Percentiles rank a stretch among this genome's conserved stretches.
Conservation (phyloP, 2,113 vertebrate genomes). For the Anarrhichthys ocellatus region DNA sequence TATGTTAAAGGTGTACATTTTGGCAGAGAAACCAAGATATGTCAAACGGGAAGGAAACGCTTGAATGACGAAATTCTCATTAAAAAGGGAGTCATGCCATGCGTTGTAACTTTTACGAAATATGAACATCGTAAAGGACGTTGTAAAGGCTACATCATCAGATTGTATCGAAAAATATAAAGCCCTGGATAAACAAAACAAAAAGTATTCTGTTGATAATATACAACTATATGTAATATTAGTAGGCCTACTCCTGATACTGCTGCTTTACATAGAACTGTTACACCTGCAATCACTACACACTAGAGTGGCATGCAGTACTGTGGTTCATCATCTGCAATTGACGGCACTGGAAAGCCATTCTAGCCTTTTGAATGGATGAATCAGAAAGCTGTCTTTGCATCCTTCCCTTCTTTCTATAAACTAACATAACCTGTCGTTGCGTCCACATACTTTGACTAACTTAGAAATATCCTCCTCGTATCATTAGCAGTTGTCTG, state of each 20-base stretch:
- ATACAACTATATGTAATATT: conserved; percentile 77
- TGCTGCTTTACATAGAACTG: conserved; percentile 80
- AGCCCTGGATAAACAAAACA: conserved; percentile 57
- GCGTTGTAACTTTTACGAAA: conserved; percentile 62
- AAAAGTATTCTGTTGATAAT: conserved; percentile 79
- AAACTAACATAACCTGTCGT: conserved; percentile 29
- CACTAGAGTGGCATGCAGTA: conserved; percentile 62
- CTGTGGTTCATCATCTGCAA: conserved; percentile 56
- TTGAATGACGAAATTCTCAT: conserved; percentile 63
- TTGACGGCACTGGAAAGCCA: conserved; percentile 61
- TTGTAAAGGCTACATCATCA: conserved; percentile 59
- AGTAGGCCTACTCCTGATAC: conserved; percentile 73
- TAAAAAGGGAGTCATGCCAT: conserved; percentile 47
- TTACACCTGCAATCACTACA: conserved; percentile 68
- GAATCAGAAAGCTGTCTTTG: conserved; percentile 35
- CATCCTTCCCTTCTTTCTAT: conserved; percentile 32
- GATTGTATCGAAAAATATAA: conserved; percentile 69
- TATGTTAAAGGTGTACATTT: conserved; percentile 51
- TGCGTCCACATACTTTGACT: conserved; percentile 23
- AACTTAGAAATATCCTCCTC: conserved; percentile 30
- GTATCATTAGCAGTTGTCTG: conserved; percentile 34
- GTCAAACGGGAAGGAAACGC: conserved; percentile 41
- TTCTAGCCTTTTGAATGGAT: conserved; percentile 48
- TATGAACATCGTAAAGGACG: conserved; percentile 58
- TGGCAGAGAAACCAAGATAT: conserved; percentile 55